Conservation (phyloP, 2,888 invertebrate genomes). For the Apotomis turbidana region DNA sequence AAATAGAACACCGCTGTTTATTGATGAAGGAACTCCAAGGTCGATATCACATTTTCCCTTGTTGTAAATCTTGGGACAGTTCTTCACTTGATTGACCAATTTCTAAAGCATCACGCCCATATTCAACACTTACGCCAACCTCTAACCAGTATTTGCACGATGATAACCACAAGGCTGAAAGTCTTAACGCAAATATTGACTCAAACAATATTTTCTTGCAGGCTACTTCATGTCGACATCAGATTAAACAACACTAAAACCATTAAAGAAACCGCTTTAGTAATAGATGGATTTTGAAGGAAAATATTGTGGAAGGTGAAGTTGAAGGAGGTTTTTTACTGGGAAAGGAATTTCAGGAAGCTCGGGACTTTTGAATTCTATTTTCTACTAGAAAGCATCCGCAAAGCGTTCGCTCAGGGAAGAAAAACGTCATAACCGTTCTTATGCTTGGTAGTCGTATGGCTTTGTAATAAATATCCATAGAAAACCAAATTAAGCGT, state of each 20-base stretch:
- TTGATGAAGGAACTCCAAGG: no score
- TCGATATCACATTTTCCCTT: no score
- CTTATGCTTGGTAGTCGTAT: no score
- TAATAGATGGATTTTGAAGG: conserved; percentile 30
- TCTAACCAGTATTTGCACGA: conserved; percentile 61
- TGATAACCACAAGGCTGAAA: conserved; percentile 70
- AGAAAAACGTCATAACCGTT: no score
- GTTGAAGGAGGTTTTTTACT: background rate
- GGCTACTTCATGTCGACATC: conserved; percentile 79
- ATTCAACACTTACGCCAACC: conserved; percentile 48
- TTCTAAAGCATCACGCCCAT: conserved; percentile 10
- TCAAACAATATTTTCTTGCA: conserved; percentile 75
- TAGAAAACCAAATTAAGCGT: no score
- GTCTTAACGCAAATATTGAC: conserved; percentile 72
- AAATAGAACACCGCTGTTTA: no score
- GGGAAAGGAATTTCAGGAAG: background rate
- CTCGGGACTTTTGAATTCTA: conserved; percentile 1
- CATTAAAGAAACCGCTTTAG: conserved; percentile 56
- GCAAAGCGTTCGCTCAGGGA: no score
- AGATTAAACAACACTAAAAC: conserved; percentile 75
- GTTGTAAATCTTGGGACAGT: background rate
- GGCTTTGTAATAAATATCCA: no score
- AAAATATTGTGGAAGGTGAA: conserved; percentile 10
- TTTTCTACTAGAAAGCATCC: background rate
- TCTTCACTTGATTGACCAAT: background rate